Evolutionary conservation across 2,113 vertebrate genomes (phyloP).

Genomic region (Orientallactaga bullata): DNA sequence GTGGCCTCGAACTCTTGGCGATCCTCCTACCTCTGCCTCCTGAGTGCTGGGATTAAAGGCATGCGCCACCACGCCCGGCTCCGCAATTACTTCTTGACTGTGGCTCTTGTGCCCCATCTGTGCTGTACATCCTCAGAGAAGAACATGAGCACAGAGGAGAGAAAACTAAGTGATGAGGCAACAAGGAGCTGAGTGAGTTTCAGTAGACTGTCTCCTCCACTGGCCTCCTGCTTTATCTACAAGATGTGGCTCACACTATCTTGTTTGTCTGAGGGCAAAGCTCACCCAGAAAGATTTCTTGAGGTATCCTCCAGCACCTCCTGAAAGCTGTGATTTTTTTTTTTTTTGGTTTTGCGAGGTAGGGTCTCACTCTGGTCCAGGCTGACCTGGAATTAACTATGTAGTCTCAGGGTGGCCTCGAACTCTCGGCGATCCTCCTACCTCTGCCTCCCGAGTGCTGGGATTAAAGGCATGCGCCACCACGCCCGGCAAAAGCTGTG

Average conservation of each 20-base stretch:
- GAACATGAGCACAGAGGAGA: neutral
- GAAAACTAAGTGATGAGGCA: neutral
- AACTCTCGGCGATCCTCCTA: too few species aligned
- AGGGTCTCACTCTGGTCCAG: too few species aligned
- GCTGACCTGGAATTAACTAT: too few species aligned
- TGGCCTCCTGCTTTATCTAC: conserved; percentile 65
- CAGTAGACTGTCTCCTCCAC: neutral
- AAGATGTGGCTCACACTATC: conserved; percentile 73
- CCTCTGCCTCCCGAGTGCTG: too few species aligned
- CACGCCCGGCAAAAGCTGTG: too few species aligned
- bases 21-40: too few species aligned
- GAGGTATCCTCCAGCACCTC: conserved; percentile 61
- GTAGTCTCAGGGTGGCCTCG: too few species aligned
- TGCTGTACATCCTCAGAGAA: neutral
- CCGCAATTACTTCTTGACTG: neutral
- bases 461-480: too few species aligned
- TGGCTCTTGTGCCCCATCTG: neutral
- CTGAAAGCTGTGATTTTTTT: conserved; percentile 72
- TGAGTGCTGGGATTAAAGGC: too few species aligned
- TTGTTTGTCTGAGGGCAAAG: conserved; percentile 66
- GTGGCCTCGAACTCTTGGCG: too few species aligned
- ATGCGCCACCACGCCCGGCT: too few species aligned
- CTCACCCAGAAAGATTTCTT: conserved; percentile 59
- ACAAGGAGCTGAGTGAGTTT: neutral
- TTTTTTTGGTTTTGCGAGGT: too few species aligned